A percentile compares a stretch with the other conserved stretches of the same genome.
These are phyloP conservation scores for Ormyrus pomaceus DNA, from an alignment of 2,888 invertebrate genomes.

Conservation along the genomic window DNA sequence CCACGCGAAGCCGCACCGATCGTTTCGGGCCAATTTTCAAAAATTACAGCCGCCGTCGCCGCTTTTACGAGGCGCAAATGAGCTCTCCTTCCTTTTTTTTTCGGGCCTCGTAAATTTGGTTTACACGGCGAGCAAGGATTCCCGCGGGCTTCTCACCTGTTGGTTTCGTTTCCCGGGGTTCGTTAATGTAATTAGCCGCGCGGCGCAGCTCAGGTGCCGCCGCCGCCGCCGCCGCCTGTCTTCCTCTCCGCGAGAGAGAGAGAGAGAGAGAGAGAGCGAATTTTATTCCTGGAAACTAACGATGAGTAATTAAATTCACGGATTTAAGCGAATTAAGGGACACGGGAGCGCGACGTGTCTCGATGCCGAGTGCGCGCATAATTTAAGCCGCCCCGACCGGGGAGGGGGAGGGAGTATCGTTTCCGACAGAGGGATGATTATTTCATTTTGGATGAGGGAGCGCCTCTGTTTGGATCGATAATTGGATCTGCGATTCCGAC, in stretches of 20 bases:
- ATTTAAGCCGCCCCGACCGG: background rate
- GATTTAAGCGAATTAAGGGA: conserved; percentile 25
- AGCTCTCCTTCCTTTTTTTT: background rate
- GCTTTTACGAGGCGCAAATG: conserved; percentile 34
- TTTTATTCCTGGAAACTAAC: conserved; percentile 12
- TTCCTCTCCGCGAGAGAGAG: background rate
- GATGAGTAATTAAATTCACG: conserved; percentile 48
- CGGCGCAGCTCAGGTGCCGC: conserved; percentile 2
- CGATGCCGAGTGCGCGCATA: background rate
- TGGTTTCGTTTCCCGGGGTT: conserved; percentile 33
- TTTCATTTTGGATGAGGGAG: no score
- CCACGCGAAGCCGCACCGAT: no score
- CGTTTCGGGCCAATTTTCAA: background rate
- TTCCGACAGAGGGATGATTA: no score
- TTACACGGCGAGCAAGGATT: conserved; percentile 42
- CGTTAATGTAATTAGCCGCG: conserved; percentile 55
- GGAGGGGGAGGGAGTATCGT: no score
- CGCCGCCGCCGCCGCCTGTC: no score
- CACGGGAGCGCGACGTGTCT: background rate
- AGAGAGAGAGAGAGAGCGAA: background rate
- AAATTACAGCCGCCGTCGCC: background rate
- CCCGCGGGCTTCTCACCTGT: conserved; percentile 53
- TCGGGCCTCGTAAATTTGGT: conserved; percentile 48
- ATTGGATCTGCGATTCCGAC: no score
- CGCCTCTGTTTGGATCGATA: no score